Base-by-base conservation (phyloP, 1,140 invertebrate genomes). In the Conopomorpha cramerella region DNA sequence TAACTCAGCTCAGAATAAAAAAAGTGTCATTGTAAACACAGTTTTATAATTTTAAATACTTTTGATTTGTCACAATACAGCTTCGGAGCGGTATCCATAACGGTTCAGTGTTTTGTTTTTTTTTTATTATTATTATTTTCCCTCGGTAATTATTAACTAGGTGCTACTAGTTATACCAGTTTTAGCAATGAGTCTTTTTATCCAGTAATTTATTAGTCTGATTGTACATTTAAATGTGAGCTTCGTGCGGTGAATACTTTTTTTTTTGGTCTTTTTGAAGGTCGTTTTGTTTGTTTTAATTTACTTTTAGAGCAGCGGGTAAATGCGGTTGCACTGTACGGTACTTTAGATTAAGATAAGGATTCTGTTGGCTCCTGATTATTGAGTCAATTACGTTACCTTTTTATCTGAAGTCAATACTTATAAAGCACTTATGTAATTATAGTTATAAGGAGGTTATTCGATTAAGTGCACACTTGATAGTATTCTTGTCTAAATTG, bases 51-150 rank as follows among this genome's bases (percentile, higher is more conserved):
- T 23, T 23, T 23, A 4, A 23, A 23, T 23, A 23, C 19, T 10
- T 23, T 23, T 38, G 38, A 44, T 48, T 48, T 48, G 45, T 48
- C 45, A 41, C 39, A 34, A 37, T 43, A 47, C 28, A 15, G 36
- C 34, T 25, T 13, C 28, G n/a, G 30, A 36, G 18, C 36, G 39
- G 39, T 40, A 45, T 37, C 8, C 8, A 8, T 43, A 43, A 43
- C 36, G 41, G 37, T 30, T 7, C 28, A 13, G 3, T 10, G 3
- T 4, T 11, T 26, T 26, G 8, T 1, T 15, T 17, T 19, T 10
- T 14, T 14, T 34, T 38, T 42, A 31, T 11, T 34, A 34, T 37
- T 17, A 36, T 42, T 42, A 25, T n/a, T n/a, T 10, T 34, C 17
- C 15, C 34, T 19, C 25, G 30, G 27, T 30, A 30, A 34, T 34